phyloP scores from a whole-genome alignment of 2,797 vertebrate species.

The Sciurus vulgaris region DNA sequence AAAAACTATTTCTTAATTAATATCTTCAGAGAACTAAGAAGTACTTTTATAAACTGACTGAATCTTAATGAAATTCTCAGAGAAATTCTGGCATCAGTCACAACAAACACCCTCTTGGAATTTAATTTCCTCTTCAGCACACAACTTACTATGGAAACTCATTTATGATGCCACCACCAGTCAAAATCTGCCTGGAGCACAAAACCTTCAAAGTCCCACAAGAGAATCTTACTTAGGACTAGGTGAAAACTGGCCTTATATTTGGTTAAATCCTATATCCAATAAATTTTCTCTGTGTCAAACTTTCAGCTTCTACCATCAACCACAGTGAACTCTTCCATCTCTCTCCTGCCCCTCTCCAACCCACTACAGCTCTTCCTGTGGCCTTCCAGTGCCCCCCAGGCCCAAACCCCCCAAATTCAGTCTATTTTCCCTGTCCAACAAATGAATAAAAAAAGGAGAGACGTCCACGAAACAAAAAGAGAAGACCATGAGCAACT shows the following conservation, averaged over 20 bases:
- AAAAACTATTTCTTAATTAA: conserved; percentile 44
- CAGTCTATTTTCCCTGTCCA: neutral
- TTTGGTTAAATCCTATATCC: neutral
- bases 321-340: neutral
- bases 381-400: neutral
- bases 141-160: conserved; percentile 68
- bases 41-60: conserved; percentile 67
- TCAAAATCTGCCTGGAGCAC: conserved; percentile 64
- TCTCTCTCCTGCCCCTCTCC: neutral
- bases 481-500: neutral
- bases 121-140: conserved; percentile 72
- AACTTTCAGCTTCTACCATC: neutral
- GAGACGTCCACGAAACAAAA: neutral
- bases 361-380: neutral
- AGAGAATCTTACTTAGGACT: neutral
- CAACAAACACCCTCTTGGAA: conserved; percentile 79
- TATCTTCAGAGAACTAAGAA: conserved; percentile 57
- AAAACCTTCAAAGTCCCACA: conserved; percentile 57
- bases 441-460: neutral
- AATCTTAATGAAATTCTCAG: conserved; percentile 75
- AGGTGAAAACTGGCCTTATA: neutral
- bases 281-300: neutral
- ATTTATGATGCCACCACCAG: conserved; percentile 46
- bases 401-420: neutral
- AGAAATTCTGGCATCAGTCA: conserved; percentile 80